Base-by-base conservation (phyloP, 2,888 invertebrate genomes). In the Keiferia lycopersicella region DNA sequence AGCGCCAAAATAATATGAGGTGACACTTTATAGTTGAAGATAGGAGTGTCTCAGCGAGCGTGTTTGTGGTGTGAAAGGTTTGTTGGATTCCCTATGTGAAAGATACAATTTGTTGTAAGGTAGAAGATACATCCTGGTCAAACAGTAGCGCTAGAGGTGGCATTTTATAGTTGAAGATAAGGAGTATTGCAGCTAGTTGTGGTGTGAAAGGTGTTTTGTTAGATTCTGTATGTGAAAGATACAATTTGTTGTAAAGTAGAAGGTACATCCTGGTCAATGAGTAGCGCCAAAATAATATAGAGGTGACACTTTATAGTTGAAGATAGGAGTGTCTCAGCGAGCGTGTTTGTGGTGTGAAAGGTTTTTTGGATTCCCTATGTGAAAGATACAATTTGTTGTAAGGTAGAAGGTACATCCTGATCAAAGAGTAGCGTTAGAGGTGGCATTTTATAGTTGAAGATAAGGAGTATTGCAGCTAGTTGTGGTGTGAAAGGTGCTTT, bases 221-320 rank as follows among this genome's bases (percentile, higher is more conserved):
- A 1, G 8, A 16, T 45, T 45, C 1, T n/a, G n/a, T 3, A 6
- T 16, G 16, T 26, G 26, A 6, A 26, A 26, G 6, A 26, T 26
- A 26, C 26, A 26, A 26, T 26, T 26, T 4, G 26, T 26, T 26
- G 26, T 26, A 6, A 26, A 6, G 26, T 69, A 72, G 70, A 67
- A n/a, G n/a, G n/a, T n/a, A n/a, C n/a, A n/a, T 69, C 67, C 66
- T 64, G 64, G 67, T 63, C 70, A 78, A 70, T 75, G 76, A 76
- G 61, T 73, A 66, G 34, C 20, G 10, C 20, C 30, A 58, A 73
- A 30, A 69, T 67, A 64, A 65, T 20, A 64, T 50, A 71, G 72
- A 70, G 38, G 58, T 58, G 68, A 38, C 67, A 7, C 2, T 59
- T 39, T 59, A 38, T 59, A 34, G 30, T 2, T 34, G 30, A 16